Percentiles rank a stretch among this genome's conserved stretches.
Conservation (phyloP, 2,888 invertebrate genomes). For the Sepiola atlantica region DNA sequence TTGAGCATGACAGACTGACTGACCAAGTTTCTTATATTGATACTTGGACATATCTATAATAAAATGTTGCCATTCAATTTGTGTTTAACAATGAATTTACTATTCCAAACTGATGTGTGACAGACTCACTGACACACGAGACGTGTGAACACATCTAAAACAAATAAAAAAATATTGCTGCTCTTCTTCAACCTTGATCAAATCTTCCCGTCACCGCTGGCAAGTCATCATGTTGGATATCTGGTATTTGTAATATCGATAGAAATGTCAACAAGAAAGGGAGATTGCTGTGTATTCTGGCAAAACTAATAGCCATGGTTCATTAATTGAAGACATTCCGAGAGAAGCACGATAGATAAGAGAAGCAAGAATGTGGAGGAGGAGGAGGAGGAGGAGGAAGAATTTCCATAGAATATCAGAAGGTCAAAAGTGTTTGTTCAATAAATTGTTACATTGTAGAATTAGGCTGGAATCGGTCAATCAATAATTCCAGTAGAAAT, state of each 20-base stretch:
- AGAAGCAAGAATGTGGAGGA: background rate
- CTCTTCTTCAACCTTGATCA: background rate
- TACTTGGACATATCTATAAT: too few relatives aligned
- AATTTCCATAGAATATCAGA: background rate
- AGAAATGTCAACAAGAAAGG: background rate
- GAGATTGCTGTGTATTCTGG: background rate
- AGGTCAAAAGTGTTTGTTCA: background rate
- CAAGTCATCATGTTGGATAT: background rate
- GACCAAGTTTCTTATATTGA: too few relatives aligned
- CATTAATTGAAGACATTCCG: background rate
- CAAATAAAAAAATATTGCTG: too few relatives aligned
- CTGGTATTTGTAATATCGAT: too few relatives aligned
- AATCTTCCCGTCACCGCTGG: background rate
- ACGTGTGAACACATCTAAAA: too few relatives aligned
- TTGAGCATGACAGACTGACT: too few relatives aligned
- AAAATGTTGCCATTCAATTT: too few relatives aligned
- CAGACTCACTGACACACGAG: too few relatives aligned
- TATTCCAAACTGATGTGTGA: too few relatives aligned
- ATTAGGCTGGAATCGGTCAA: constrained; percentile 16
- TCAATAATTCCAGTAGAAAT: background rate
- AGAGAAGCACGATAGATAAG: background rate
- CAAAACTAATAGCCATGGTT: background rate
- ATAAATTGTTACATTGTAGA: background rate
- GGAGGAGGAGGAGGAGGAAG: background rate
- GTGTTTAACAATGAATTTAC: too few relatives aligned